phyloP scores from a whole-genome alignment of 2,113 vertebrate genomes.

The Thermophis baileyi region DNA sequence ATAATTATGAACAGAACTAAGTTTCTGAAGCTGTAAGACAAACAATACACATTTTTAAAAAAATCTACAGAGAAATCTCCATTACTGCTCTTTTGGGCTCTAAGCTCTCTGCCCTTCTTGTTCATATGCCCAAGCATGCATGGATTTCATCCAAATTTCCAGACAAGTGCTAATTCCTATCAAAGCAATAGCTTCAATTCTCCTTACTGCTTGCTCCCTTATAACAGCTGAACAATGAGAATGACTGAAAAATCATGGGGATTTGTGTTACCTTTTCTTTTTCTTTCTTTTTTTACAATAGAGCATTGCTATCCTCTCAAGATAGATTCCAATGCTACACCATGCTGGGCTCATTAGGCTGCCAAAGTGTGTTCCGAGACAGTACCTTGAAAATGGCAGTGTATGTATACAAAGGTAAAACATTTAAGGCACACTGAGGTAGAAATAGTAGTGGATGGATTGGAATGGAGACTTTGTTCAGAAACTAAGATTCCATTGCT shows the following conservation, averaged over 20 bases:
- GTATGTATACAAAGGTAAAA: background rate
- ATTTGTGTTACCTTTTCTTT: background rate
- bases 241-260: too few relatives aligned
- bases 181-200: background rate
- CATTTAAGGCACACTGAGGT: background rate
- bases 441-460: background rate
- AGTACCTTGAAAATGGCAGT: background rate
- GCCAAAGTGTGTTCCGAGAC: background rate
- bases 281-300: background rate
- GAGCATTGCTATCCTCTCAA: background rate
- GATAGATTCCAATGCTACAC: background rate
- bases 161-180: background rate
- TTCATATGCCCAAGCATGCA: background rate
- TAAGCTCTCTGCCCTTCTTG: background rate
- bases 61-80: background rate
- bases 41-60: background rate
- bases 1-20: background rate
- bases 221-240: background rate
- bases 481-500: background rate
- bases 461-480: background rate
- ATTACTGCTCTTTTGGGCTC: background rate
- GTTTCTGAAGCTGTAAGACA: background rate
- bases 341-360: background rate
- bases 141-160: background rate
- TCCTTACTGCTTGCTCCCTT: background rate